Evolutionary conservation across 2,113 vertebrate species (phyloP).

Genomic region (Epinephelus cyanopodus): DNA sequence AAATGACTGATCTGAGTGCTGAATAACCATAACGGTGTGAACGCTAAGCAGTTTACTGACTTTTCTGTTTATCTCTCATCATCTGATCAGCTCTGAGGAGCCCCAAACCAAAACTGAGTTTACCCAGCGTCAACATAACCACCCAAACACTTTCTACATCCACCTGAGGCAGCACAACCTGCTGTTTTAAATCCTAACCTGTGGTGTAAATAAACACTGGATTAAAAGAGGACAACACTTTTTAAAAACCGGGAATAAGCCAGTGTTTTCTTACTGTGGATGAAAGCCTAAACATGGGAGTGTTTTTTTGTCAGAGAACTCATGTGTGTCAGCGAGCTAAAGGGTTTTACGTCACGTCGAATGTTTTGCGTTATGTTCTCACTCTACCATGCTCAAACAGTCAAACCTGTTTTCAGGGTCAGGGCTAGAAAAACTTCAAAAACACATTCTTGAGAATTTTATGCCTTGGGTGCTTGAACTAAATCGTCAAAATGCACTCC

Average conservation of each 20-base stretch:
- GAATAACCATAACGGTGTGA: conserved; percentile 32
- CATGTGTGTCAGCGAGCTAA: conserved; percentile 17
- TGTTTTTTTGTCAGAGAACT: conserved; percentile 17
- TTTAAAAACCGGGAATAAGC: conserved; percentile 3
- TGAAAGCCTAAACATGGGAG: conserved; percentile 11
- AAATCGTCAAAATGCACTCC: not conserved
- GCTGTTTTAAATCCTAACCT: not conserved
- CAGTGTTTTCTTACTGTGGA: not conserved
- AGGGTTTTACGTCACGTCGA: not conserved
- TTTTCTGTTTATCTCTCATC: conserved; percentile 4
- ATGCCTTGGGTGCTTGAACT: not conserved
- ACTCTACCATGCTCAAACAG: conserved; percentile 33
- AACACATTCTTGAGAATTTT: not conserved
- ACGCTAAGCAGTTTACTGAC: not conserved
- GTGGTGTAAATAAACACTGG: not conserved
- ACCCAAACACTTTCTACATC: not conserved
- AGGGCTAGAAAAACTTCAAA: not conserved
- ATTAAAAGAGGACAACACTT: not conserved
- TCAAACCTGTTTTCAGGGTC: conserved; percentile 47
- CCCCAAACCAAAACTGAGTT: not conserved
- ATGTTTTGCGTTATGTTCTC: conserved; percentile 4
- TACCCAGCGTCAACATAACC: conserved; percentile 1
- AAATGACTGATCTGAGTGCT: conserved; percentile 36
- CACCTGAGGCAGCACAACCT: not conserved
- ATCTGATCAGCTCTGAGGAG: not conserved